phyloP scores from a whole-genome alignment of 2,797 vertebrate genomes.

The Pipistrellus kuhlii region DNA sequence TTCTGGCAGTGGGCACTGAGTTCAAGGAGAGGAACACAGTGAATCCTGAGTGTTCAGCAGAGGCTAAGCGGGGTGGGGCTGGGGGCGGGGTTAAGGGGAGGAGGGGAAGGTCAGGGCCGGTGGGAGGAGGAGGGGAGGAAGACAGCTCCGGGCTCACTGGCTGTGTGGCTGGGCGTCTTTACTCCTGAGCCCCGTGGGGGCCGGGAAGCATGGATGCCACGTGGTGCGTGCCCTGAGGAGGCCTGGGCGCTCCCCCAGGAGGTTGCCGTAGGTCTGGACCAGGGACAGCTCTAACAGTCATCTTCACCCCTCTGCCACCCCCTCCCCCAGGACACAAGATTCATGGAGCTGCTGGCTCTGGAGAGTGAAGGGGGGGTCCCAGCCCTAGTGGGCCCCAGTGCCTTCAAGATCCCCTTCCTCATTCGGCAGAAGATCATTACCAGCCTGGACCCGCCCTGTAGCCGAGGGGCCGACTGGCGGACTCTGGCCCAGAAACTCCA shows the following conservation, averaged over 20 bases:
- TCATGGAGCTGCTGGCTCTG: constrained; percentile 93
- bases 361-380: constrained; percentile 94
- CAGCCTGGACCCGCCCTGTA: constrained; percentile 96
- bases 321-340: constrained; percentile 92
- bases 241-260: not conserved
- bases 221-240: not conserved
- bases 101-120: not conserved
- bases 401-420: constrained; percentile 99
- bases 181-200: not conserved
- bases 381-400: constrained; percentile 98
- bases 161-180: not conserved
- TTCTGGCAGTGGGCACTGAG: not conserved
- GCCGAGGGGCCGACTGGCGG: constrained; percentile 97
- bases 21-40: not conserved
- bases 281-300: not conserved
- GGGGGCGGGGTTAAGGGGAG: too few species aligned
- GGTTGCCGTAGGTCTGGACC: not conserved
- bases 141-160: not conserved
- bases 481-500: constrained; percentile 98
- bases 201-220: not conserved
- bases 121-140: too few species aligned
- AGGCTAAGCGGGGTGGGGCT: not conserved
- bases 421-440: constrained; percentile 99
- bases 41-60: not conserved
- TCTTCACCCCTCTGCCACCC: not conserved